A percentile compares a stretch with the other conserved stretches of the same genome.
Conservation (phyloP, 2,797 vertebrate genomes). For the Alectoris magna region DNA sequence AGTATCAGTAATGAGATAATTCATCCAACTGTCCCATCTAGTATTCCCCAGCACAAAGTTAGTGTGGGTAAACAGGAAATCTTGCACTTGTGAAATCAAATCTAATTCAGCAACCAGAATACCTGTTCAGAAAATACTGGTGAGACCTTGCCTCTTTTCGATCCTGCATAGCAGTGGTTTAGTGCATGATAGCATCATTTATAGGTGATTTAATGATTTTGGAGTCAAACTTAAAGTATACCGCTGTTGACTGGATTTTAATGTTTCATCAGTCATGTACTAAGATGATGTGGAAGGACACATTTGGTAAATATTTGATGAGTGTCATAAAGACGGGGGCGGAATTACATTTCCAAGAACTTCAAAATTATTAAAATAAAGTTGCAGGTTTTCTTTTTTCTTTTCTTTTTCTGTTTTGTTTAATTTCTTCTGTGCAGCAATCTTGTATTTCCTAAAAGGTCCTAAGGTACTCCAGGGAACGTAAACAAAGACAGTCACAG, state of each 20-base stretch:
- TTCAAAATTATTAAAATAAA: slow-evolving; percentile 29
- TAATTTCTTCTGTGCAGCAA: neutral
- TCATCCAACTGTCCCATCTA: rapidly evolving
- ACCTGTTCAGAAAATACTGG: neutral
- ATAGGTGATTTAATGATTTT: neutral
- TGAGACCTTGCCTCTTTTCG: neutral
- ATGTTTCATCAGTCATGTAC: slow-evolving; percentile 42
- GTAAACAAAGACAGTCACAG: neutral
- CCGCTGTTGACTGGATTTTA: slow-evolving; percentile 22
- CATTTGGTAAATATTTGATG: slow-evolving; percentile 63
- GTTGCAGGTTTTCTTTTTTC: neutral
- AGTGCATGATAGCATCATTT: neutral
- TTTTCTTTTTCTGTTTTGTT: neutral
- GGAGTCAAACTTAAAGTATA: slow-evolving; percentile 34
- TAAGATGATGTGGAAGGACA: slow-evolving; percentile 1
- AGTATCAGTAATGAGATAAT: neutral
- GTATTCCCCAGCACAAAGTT: neutral
- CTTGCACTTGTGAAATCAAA: neutral
- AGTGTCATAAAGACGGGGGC: slow-evolving; percentile 44
- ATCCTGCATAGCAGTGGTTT: neutral
- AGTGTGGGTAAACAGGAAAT: neutral
- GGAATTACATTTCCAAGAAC: neutral
- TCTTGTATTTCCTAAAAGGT: neutral
- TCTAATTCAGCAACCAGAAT: neutral
- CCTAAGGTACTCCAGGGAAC: neutral